These are phyloP conservation scores for Leucophora obtusa DNA, from an alignment of 2,888 invertebrate genomes.

Conservation along the genomic window DNA sequence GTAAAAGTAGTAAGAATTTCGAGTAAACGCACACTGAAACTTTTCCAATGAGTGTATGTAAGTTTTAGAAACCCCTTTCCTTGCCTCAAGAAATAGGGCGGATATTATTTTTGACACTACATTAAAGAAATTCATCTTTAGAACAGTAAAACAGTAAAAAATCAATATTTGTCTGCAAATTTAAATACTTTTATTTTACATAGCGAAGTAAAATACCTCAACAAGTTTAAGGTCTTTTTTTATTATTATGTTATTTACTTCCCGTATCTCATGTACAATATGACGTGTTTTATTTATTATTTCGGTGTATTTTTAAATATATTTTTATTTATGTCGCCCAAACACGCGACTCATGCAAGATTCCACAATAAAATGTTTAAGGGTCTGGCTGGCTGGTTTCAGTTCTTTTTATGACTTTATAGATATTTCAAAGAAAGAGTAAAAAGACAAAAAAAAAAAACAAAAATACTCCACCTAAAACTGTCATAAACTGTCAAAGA, in stretches of 20 bases:
- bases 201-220: slow-evolving; percentile 13
- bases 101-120: no score
- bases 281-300: slow-evolving; percentile 53
- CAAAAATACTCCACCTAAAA: slow-evolving; percentile 8
- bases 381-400: slow-evolving; percentile 23
- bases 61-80: no score
- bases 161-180: no score
- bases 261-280: slow-evolving; percentile 37
- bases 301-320: slow-evolving; percentile 31
- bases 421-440: slow-evolving; percentile 9
- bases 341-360: slow-evolving; percentile 43
- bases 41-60: no score
- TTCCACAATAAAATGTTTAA: not conserved
- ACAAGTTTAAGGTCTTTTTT: slow-evolving; percentile 53
- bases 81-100: no score
- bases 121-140: no score
- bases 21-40: no score
- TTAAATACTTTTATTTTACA: no score
- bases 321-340: slow-evolving; percentile 49
- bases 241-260: slow-evolving; percentile 30
- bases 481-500: slow-evolving; percentile 24
- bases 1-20: no score
- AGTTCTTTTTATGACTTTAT: slow-evolving; percentile 38
- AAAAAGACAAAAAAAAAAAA: not conserved
- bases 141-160: no score